phyloP scores from a whole-genome alignment of 2,113 vertebrate species.

The Urocynchramus pylzowi region DNA sequence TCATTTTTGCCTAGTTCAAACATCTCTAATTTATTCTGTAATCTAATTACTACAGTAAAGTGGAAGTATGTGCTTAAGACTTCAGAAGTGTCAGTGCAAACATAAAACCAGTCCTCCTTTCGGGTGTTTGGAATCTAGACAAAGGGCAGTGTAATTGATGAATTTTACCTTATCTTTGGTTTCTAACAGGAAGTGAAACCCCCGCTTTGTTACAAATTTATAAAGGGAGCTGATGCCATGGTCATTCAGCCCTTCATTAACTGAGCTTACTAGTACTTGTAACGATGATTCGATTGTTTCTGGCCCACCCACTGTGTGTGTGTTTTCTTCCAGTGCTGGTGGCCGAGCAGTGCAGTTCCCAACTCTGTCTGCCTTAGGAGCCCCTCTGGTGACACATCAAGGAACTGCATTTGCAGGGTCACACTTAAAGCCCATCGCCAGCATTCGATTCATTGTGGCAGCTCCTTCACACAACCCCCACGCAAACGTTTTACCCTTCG shows the following conservation, averaged over 20 bases:
- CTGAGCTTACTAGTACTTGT: neutral
- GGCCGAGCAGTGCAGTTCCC: neutral
- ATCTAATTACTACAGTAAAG: neutral
- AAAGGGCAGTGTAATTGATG: neutral
- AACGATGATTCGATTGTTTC: neutral
- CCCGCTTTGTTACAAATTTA: neutral
- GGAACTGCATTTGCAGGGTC: neutral
- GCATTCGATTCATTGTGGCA: neutral
- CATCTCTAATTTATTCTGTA: neutral
- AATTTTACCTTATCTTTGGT: neutral
- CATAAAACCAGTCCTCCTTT: neutral
- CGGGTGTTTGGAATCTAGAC: neutral
- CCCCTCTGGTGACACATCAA: neutral
- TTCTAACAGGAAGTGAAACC: neutral
- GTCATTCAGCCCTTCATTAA: neutral
- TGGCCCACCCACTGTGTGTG: neutral
- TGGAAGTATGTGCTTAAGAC: neutral
- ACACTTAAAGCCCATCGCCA: neutral
- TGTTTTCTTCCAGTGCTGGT: neutral
- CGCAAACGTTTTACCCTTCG: neutral
- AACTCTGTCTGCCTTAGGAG: neutral
- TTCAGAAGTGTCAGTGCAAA: neutral
- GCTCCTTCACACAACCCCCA: neutral
- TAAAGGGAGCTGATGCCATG: neutral
- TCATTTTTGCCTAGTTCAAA: neutral